Conservation (phyloP, 2,113 vertebrate genomes). For the Urocitellus parryii region DNA sequence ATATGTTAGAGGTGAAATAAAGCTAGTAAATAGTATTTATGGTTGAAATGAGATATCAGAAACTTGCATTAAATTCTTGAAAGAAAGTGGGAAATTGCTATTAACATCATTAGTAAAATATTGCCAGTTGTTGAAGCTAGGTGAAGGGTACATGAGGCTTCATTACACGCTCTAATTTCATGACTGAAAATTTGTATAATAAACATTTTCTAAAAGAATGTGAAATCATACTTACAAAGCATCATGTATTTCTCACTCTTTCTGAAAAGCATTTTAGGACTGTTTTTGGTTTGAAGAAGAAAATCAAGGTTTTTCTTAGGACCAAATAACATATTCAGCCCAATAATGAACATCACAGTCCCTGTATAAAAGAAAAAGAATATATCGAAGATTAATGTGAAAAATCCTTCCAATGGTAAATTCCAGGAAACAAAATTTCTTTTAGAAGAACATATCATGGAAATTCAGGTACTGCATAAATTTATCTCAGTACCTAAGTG, state of each 20-base stretch:
- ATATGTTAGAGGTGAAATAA: constrained; percentile 48
- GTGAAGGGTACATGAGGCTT: neutral
- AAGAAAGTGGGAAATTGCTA: neutral
- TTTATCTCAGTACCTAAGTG: neutral
- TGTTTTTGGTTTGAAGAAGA: constrained; percentile 83
- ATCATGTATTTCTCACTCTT: constrained; percentile 83
- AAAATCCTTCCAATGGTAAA: constrained; percentile 41
- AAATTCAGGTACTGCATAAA: neutral
- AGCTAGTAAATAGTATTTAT: neutral
- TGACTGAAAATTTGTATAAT: neutral
- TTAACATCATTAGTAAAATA: neutral
- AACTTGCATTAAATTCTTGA: constrained; percentile 17
- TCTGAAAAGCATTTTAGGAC: constrained; percentile 81
- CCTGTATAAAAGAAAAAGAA: constrained; percentile 82
- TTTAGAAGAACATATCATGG: neutral
- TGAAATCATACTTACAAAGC: constrained; percentile 85
- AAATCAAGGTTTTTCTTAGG: constrained; percentile 81
- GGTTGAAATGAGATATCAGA: neutral
- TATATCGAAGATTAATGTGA: neutral
- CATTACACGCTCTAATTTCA: neutral
- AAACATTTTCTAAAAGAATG: constrained; percentile 35
- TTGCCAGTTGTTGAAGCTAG: neutral
- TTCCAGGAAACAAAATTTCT: neutral
- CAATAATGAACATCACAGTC: constrained; percentile 84
- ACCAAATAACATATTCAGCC: constrained; percentile 77